Base-by-base conservation (phyloP, 2,113 vertebrate species). In the Hypomesus transpacificus region DNA sequence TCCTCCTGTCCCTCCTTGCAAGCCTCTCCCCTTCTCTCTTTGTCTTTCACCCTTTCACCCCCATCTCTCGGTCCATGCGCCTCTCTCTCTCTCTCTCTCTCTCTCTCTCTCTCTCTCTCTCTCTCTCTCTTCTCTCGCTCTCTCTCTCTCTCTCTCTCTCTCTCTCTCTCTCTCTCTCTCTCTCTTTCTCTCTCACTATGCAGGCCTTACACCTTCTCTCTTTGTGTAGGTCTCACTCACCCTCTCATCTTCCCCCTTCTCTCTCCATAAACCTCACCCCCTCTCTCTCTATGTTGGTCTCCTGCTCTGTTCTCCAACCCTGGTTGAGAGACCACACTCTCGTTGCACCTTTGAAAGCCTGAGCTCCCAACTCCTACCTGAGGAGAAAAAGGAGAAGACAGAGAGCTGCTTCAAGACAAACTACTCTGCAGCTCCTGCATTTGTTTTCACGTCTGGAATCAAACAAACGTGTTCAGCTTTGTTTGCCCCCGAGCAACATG, bases 401-500 rank as follows among this genome's bases (percentile, higher is more conserved):
- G 74, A 72, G 74, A 84, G 73, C 74, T 69, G 75, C 82, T 31
- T 28, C 24, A 17, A 74, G 60, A 54, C 65, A 51, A 57, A 69
- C 34, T 31, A 7, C 57, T 76, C 51, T 70, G 69, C 82, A 70
- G 68, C 71, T 75, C 59, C 67, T 80, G 77, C 81, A 88, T 89
- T 87, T 89, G 77, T 84, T 90, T 90, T 88, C 68, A 82, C 68
- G 63, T 83, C 74, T 65, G 69, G 78, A 89, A 90, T 90, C 84
- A 90, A 91, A 90, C 66, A 66, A 39, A 22, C 70, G 3, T 39
- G 73, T 79, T 85, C 61, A 18, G 65, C 85, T 84, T 84, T 75
- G 77, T 89, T 90, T 86, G 85, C 87, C 87, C 87, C 84, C 81
- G 78, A 86, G 89, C 89, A 87, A 84, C 79, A 84, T 83, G 86